A percentile compares a stretch with the other conserved stretches of the same genome.
Conservation (phyloP, 2,113 vertebrate species). For the Nettapus auritus region DNA sequence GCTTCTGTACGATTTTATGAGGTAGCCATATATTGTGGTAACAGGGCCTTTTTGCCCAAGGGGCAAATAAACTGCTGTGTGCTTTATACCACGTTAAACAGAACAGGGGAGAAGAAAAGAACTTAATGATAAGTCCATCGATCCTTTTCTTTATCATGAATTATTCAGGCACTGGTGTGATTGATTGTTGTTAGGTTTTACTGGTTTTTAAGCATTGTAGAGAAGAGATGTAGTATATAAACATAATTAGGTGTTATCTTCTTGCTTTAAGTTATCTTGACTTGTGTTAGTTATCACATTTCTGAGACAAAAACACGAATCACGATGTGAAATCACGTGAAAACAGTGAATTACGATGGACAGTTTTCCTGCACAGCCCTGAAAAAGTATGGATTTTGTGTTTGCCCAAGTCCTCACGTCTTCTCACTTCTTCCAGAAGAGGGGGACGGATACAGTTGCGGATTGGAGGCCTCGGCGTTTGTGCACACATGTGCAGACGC, state of each 20-base stretch:
- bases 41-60: not conserved
- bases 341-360: too few species aligned
- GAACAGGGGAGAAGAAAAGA: not conserved
- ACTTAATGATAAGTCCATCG: not conserved
- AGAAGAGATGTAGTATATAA: not conserved
- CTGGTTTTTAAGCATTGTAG: not conserved
- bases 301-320: not conserved
- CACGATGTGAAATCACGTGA: too few species aligned
- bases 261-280: not conserved
- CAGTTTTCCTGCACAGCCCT: not conserved
- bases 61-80: not conserved
- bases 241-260: not conserved
- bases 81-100: not conserved
- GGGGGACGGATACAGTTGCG: not conserved
- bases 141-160: not conserved
- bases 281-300: not conserved
- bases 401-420: not conserved
- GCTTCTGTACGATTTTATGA: not conserved
- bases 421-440: not conserved
- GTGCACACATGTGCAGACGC: not conserved
- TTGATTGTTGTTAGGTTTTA: not conserved
- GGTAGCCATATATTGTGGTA: not conserved
- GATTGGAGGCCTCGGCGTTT: not conserved
- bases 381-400: not conserved
- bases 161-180: not conserved